A percentile compares a stretch with the other conserved stretches of the same genome.
Conservation (phyloP, 2,888 invertebrate genomes). For the Petrophora chlorosata region DNA sequence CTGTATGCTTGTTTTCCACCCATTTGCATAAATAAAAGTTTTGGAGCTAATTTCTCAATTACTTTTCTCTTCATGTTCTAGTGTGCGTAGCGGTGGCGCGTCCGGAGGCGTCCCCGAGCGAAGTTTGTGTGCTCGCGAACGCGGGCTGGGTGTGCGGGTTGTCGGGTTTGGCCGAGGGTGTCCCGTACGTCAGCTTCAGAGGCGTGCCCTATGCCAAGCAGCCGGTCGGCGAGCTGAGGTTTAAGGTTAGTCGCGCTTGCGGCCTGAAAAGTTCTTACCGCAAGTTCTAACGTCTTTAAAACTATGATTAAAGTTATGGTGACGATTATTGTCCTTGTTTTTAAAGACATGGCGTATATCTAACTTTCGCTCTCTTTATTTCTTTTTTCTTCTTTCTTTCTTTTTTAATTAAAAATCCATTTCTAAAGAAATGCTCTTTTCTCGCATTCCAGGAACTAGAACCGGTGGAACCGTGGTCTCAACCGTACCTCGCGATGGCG, state of each 20-base stretch:
- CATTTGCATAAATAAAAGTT: no score
- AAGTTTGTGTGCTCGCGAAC: conserved; percentile 45
- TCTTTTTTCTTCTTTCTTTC: not conserved
- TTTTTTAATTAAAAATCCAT: not conserved
- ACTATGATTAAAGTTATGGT: no score
- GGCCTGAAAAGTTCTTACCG: no score
- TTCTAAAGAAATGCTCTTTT: not conserved
- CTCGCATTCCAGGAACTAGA: conserved; percentile 72
- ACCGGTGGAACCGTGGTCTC: conserved; percentile 77
- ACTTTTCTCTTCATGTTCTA: conserved; percentile 28
- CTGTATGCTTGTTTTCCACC: no score
- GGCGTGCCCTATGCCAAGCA: conserved; percentile 76
- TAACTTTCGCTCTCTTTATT: no score
- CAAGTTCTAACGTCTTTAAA: no score
- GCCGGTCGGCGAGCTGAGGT: conserved; percentile 62
- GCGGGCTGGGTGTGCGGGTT: conserved; percentile 64
- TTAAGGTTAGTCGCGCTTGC: conserved; percentile 61
- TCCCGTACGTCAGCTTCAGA: conserved; percentile 65
- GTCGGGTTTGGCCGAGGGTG: no score
- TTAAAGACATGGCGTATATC: no score
- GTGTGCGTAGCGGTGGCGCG: conserved; percentile 35
- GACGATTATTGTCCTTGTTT: no score
- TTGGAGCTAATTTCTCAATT: no score
- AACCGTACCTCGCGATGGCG: conserved; percentile 77
- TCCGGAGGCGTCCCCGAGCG: conserved; percentile 34